Conservation (phyloP, 2,888 invertebrate species). For the Listrodromus nycthemerus region DNA sequence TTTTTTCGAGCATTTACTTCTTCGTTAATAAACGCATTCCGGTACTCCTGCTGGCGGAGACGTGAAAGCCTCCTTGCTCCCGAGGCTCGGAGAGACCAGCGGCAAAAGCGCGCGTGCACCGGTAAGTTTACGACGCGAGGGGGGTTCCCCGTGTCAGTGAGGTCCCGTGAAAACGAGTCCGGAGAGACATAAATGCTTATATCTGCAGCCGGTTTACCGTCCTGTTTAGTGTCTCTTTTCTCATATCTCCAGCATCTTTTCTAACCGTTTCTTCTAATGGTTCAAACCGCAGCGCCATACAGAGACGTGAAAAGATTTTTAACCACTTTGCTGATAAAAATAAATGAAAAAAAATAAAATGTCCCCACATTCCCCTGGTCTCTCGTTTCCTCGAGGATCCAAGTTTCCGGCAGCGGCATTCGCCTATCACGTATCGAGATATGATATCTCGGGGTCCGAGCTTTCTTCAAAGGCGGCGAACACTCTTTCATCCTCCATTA, state of each 20-base stretch:
- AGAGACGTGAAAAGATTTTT: constrained; percentile 25
- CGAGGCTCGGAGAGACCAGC: constrained; percentile 3
- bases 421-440: constrained; percentile 50
- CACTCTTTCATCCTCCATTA: constrained; percentile 61
- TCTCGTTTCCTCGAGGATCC: constrained; percentile 13
- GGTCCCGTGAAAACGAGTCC: constrained; percentile 54
- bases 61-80: neutral
- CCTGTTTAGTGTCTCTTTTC: constrained; percentile 10
- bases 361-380: constrained; percentile 5
- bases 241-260: constrained; percentile 28
- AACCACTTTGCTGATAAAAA: neutral
- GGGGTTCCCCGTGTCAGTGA: constrained; percentile 46
- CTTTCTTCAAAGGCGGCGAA: constrained; percentile 42
- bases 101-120: constrained; percentile 32
- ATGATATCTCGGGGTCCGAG: constrained; percentile 52
- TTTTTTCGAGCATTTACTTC: constrained; percentile 42
- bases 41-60: constrained; percentile 9
- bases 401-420: constrained; percentile 41
- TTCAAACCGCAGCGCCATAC: constrained; percentile 22
- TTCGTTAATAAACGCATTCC: constrained; percentile 62
- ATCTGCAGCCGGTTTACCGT: constrained; percentile 37
- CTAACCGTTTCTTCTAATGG: neutral
- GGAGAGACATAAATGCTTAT: constrained; percentile 48
- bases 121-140: constrained; percentile 51
- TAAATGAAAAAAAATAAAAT: constrained; percentile 8